Evolutionary conservation across 2,888 invertebrate genomes (phyloP), one percentile per base, ranked within the genome.

Genomic region (Ophion ellenae): DNA sequence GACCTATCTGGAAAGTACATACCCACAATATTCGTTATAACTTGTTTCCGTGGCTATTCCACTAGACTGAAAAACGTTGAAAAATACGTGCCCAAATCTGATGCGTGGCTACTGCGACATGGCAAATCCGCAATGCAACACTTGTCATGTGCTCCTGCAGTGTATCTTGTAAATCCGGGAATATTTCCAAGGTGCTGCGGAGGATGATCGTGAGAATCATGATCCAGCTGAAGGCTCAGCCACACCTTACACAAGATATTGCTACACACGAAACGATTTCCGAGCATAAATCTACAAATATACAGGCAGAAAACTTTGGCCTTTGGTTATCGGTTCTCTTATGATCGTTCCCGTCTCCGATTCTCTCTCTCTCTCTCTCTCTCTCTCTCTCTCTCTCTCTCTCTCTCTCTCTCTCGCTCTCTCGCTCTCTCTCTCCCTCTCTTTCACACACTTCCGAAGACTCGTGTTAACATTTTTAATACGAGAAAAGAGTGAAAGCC

Each of bases 161-260:
- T 77, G 67, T 73, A 64, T 81, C 53, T 28, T 45, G 32, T 9
- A 10, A 61, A 67, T n/a, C 17, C 14, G 73, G 40, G 57, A 74
- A 69, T 81, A 67, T 67, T 47, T 74, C 59, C 32, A 28, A 73
- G 53, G 24, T 24, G 57, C 28, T 45, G 14, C 28, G 82, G 45
- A 81, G 80, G 76, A 83, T 61, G 80, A 76, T 85, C 79, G 83
- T 85, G 76, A 80, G 85, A 85, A 75, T 83, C 57, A 32, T 70
- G 45, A 53, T 69, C 32, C 10, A 66, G 36, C 59, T 36, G 28
- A 59, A 69, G 74, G 20, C 76, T 69, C 61, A 47, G 71, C 82
- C 79, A 80, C 85, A 85, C 85, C 83, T 85, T 63, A n/a, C 57
- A 71, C 57, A 78, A 57, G 53, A 47, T 63, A 66, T 71, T 66